Base-by-base conservation (phyloP, 2,113 vertebrate genomes). In the Bubo bubo region DNA sequence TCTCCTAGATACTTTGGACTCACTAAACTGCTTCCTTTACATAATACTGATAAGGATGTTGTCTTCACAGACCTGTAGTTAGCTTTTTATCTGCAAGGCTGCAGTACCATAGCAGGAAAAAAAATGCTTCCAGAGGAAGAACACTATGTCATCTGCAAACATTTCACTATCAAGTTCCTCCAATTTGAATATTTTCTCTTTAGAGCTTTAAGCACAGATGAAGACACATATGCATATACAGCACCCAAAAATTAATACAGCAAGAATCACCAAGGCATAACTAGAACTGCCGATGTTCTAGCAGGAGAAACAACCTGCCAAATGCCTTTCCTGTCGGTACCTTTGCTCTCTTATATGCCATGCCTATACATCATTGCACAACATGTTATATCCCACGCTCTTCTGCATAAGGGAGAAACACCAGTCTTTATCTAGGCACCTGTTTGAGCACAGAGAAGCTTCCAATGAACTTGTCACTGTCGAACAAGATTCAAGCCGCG, bases 301-400 rank as follows among this genome's bases (percentile, higher is more conserved):
- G n/a, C 32, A 63, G 37, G 8, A 91, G 28, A 76, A 86, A 56
- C 43, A 86, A 71, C 41, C n/a, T 66, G 62, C 8, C 41, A 39
- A 91, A 60, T 37, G 0, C 84, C 43, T 72, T 81, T 30, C 23
- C 64, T 75, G 28, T 30, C 0, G 0, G 37, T n/a, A 84, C n/a
- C 37, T 91, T 63, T 91, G 34, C 28, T 71, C 63, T 83, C 59
- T 39, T 52, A 8, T 2, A 39, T 13, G 39, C 34, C 10, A 23
- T 62, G 26, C 22, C 45, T 41, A 6, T 18, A 62, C 6, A 32
- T 32, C n/a, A 50, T 58, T 88, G 24, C 45, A 49, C 34, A 76
- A 35, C n/a, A 41, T 1, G 4, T 47, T n/a, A 39, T 4, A 87
- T 16, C 23, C 12, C 30, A 14, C 20, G 30, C 4, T 84, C 16